Conservation (phyloP, 2,888 invertebrate genomes). For the Pyrrhosoma nymphula region DNA sequence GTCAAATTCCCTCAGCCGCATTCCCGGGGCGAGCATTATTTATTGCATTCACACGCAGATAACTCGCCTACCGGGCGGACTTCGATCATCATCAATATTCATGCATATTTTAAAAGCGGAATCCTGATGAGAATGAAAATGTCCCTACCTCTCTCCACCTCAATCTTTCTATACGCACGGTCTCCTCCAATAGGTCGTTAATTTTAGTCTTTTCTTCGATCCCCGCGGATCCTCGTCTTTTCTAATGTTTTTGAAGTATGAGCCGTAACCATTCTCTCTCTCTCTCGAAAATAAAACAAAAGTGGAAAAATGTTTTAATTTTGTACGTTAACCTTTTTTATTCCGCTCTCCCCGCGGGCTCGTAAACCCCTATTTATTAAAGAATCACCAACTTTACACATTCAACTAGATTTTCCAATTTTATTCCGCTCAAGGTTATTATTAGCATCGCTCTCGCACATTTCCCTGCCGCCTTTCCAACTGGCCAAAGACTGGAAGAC, state of each 20-base stretch:
- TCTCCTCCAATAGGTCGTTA: not conserved
- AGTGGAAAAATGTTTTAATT: not conserved
- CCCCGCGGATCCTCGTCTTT: not conserved
- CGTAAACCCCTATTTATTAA: not conserved
- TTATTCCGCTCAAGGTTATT: not conserved
- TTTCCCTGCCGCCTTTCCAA: not conserved
- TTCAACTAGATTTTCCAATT: not conserved
- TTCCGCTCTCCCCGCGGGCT: not conserved
- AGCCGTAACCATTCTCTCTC: not conserved
- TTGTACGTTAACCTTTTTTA: not conserved
- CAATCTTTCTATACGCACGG: not conserved
- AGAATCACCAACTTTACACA: not conserved
- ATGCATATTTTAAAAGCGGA: not conserved
- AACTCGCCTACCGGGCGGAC: not conserved
- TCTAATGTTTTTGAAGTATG: not conserved
- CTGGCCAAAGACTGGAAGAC: not conserved
- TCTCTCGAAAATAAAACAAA: not conserved
- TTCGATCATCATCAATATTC: conserved; percentile 35
- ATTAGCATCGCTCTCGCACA: not conserved
- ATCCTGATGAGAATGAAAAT: conserved; percentile 7
- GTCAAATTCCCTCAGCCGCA: not conserved
- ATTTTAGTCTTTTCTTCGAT: not conserved
- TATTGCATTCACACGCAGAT: conserved; percentile 24
- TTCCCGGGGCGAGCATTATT: conserved; percentile 1
- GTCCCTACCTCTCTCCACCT: not conserved